Base-by-base conservation (phyloP, 1,140 invertebrate species). In the Heliconius congener region DNA sequence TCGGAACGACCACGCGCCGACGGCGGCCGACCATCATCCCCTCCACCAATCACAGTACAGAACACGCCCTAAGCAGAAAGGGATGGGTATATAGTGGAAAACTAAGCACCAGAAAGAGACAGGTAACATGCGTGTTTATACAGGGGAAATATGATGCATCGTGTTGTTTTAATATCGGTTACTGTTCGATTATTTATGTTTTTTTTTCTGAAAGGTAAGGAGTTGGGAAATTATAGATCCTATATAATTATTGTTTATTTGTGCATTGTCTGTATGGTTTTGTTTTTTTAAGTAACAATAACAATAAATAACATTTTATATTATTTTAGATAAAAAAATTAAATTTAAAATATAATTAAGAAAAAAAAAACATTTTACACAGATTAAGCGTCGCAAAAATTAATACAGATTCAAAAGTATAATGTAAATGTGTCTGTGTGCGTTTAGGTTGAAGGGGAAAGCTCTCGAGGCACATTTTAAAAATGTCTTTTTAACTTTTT, bases 61-160 rank as follows among this genome's bases (percentile, higher is more conserved):
- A 87, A 88, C 90, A 90, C 91, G 91, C 92, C 92, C 92, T 84
- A 83, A 78, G 79, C 18, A 73, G 81, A 88, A n/a, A 66, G 88
- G 80, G 85, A 91, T 81, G 52, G 39, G 77, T n/a, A 27, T 60
- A 88, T 87, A 57, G 82, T 76, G 88, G 77, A 90, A 92, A 91
- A 77, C 85, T 8, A 19, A 50, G 37, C 34, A 83, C 19, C 11
- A 66, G 85, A 92, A 57, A 78, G 84, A 73, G 89, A 90, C 77
- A 50, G 83, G 81, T 72, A 73, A 82, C 80, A 78, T 88, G 88
- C 91, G 91, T 93, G 90, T 89, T 87, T 86, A 86, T 87, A 90
- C 85, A 86, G 87, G 89, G 91, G 91, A 92, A 93, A 91, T 94
- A 93, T 93, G 92, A 94, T 94, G 92, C 91, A 94, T 90, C 88